These are phyloP conservation scores for Petrocephalus microphthalmus DNA, from an alignment of 2,113 vertebrate species.

Conservation along the genomic window DNA sequence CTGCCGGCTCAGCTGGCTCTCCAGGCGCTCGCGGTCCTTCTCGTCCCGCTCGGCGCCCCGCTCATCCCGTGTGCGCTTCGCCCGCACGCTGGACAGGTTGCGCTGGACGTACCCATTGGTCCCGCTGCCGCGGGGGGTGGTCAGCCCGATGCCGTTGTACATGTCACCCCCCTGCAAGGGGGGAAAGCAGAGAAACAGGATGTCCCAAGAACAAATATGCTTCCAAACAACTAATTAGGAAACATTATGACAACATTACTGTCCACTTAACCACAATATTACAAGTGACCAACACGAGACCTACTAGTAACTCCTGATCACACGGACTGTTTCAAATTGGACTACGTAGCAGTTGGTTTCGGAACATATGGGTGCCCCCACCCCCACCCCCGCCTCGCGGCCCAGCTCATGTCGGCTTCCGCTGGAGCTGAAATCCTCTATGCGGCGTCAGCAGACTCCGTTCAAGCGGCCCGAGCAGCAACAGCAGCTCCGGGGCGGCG, in stretches of 20 bases:
- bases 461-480: neutral
- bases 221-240: neutral
- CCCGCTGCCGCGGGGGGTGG: constrained; percentile 84
- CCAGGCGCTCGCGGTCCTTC: constrained; percentile 77
- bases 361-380: neutral
- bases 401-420: constrained; percentile 2
- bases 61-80: constrained; percentile 77
- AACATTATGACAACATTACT: neutral
- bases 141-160: constrained; percentile 90
- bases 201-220: neutral
- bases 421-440: neutral
- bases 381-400: neutral
- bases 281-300: neutral
- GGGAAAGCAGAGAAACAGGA: neutral
- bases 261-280: neutral
- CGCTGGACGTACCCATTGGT: constrained; percentile 90
- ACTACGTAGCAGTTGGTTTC: neutral
- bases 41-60: constrained; percentile 63
- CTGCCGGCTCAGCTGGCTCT: constrained; percentile 78
- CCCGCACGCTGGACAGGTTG: constrained; percentile 79
- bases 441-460: constrained; percentile 5
- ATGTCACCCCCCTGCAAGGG: constrained; percentile 51
- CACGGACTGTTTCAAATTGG: neutral
- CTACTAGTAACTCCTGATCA: neutral
- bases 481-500: neutral